Evolutionary conservation across 2,113 vertebrate species (phyloP).

Genomic region (Malurus alboscapulatus): DNA sequence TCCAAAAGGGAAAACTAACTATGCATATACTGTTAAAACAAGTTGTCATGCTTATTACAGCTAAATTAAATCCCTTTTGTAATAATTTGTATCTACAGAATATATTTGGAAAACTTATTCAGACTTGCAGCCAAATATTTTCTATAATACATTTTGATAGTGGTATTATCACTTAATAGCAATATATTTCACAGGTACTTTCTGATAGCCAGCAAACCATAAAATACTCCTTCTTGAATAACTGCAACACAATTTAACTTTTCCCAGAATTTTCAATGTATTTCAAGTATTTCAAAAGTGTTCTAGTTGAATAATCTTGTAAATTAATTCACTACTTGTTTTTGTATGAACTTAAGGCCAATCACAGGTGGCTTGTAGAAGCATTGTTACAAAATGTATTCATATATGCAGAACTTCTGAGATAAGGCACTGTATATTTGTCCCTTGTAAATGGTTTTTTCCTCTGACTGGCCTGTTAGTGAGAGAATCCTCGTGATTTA

Average conservation of each 20-base stretch:
- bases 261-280: not conserved
- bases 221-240: not conserved
- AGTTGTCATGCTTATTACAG: not conserved
- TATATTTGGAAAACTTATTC: slow-evolving; percentile 25
- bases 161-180: not conserved
- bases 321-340: not conserved
- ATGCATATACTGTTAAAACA: not conserved
- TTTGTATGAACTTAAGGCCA: not conserved
- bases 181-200: not conserved
- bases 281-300: not conserved
- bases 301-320: not conserved
- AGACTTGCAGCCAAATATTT: not conserved
- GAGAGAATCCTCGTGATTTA: not conserved
- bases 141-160: not conserved
- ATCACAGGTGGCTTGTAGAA: not conserved
- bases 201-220: not conserved
- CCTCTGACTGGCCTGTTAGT: not conserved
- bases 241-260: not conserved
- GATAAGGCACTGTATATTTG: not conserved
- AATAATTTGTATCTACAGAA: not conserved
- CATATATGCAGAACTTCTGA: not conserved
- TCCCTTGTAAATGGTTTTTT: not conserved
- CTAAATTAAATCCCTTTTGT: slow-evolving; percentile 1
- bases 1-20: not conserved
- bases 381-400: not conserved